Evolutionary conservation across 2,797 vertebrate genomes (phyloP).

Genomic region (Tiaroga cobitis): DNA sequence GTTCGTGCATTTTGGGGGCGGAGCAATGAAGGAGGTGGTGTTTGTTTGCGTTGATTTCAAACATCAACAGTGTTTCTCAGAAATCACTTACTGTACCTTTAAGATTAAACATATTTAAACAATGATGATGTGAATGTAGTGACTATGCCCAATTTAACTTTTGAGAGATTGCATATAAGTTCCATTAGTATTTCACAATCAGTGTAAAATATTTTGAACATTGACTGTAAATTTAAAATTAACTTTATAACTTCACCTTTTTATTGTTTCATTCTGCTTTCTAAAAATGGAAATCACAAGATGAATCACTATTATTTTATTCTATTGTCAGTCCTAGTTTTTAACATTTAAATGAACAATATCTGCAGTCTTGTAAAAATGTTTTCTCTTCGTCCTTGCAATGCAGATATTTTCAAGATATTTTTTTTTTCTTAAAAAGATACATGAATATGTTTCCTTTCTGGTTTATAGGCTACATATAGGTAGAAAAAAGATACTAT

Average conservation of each 20-base stretch:
- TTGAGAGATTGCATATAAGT: neutral
- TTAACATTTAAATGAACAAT: neutral
- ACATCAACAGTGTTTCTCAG: no score
- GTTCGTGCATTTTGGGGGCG: no score
- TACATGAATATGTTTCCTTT: neutral
- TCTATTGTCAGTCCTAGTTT: neutral
- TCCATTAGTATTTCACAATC: neutral
- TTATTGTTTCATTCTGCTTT: neutral
- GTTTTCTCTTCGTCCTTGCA: neutral
- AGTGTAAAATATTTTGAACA: neutral
- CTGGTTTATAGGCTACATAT: neutral
- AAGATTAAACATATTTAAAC: neutral
- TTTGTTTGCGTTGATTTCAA: neutral
- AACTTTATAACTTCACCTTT: neutral
- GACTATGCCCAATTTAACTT: neutral
- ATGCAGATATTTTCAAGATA: neutral
- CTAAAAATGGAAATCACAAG: neutral
- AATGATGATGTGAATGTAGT: neutral
- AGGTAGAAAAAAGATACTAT: neutral
- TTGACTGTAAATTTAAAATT: neutral
- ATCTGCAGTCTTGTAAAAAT: neutral
- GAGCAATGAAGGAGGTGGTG: no score
- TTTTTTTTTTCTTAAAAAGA: no score
- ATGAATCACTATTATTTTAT: neutral
- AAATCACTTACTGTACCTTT: no score